Conservation (phyloP, 2,113 vertebrate species). For the Hipposideros armiger region DNA sequence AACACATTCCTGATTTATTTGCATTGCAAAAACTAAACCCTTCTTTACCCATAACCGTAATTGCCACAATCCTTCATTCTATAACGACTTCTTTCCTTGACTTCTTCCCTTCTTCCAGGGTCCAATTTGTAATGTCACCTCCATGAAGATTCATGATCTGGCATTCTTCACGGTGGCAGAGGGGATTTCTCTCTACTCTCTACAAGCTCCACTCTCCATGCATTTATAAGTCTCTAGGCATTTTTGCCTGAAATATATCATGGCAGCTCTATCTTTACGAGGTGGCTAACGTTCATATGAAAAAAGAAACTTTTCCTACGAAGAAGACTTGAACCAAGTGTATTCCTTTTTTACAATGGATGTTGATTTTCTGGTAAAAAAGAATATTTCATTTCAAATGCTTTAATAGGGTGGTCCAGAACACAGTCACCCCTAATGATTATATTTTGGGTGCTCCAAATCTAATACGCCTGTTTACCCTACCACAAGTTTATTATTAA, state of each 20-base stretch:
- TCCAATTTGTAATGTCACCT: slow-evolving; percentile 47
- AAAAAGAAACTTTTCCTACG: background rate
- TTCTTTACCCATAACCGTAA: slow-evolving; percentile 64
- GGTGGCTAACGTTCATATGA: background rate
- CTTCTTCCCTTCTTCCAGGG: slow-evolving; percentile 44
- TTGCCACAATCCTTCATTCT: slow-evolving; percentile 47
- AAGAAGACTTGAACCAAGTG: slow-evolving; percentile 29
- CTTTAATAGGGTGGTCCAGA: background rate
- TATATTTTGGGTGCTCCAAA: background rate
- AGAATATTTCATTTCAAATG: slow-evolving; percentile 45
- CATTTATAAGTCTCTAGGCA: slow-evolving; percentile 21
- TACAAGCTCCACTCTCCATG: background rate
- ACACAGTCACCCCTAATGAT: background rate
- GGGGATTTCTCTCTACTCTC: slow-evolving; percentile 33
- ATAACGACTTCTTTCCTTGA: background rate
- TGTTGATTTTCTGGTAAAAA: background rate
- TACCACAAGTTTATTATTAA: background rate
- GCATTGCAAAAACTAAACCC: background rate
- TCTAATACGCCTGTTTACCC: background rate
- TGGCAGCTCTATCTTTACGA: slow-evolving; percentile 17
- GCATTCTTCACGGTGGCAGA: background rate
- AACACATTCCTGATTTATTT: slow-evolving; percentile 40
- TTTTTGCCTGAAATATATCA: slow-evolving; percentile 23
- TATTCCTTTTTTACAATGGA: background rate
- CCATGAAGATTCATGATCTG: slow-evolving; percentile 39